Conservation (phyloP, 2,113 vertebrate species). For the Bufo bufo region DNA sequence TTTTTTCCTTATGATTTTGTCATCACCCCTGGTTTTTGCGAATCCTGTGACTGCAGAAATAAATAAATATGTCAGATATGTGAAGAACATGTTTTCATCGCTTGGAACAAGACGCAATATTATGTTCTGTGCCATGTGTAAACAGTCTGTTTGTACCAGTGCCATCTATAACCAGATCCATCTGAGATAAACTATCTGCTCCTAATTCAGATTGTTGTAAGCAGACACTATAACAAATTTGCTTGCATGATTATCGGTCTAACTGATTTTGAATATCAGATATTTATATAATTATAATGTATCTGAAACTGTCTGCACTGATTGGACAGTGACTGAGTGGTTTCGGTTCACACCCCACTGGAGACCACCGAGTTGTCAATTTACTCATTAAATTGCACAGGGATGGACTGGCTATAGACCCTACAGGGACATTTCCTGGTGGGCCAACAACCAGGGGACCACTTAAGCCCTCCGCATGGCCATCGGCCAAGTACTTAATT, state of each 20-base stretch:
- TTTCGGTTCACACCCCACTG: too few relatives aligned
- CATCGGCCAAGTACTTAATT: too few relatives aligned
- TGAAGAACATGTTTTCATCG: neutral
- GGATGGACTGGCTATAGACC: too few relatives aligned
- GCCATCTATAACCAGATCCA: neutral
- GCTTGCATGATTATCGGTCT: neutral
- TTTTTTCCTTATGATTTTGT: conserved; percentile 16
- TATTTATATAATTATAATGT: too few relatives aligned
- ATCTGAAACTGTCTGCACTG: too few relatives aligned
- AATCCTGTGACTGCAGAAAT: neutral
- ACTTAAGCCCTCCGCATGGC: too few relatives aligned
- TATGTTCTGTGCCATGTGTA: conserved; percentile 11
- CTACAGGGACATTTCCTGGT: too few relatives aligned
- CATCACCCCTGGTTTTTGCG: conserved; percentile 14
- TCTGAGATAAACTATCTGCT: neutral
- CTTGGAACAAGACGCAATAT: neutral
- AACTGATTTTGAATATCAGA: too few relatives aligned
- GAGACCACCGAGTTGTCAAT: too few relatives aligned
- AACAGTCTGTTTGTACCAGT: neutral
- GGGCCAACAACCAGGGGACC: too few relatives aligned
- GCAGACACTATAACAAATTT: neutral
- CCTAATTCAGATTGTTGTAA: neutral
- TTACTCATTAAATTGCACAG: too few relatives aligned
- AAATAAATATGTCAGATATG: conserved; percentile 33
- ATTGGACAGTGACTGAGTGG: too few relatives aligned